A percentile compares a stretch with the other conserved stretches of the same genome.
phyloP scores from a whole-genome alignment of 2,888 invertebrate genomes.

The Tetramorium bicarinatum region DNA sequence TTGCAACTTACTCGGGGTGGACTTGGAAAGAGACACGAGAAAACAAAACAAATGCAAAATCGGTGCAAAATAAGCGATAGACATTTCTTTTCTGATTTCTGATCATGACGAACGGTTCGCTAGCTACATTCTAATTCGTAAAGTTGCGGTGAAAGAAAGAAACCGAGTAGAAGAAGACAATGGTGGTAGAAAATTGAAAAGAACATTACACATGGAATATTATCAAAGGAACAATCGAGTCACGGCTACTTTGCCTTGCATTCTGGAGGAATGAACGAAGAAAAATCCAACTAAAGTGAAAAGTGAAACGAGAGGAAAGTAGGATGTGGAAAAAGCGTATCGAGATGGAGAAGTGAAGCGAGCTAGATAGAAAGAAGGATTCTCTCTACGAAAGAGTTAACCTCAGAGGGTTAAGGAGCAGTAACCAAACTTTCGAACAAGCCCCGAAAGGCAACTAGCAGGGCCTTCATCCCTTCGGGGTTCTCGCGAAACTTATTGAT shows the following conservation, averaged over 20 bases:
- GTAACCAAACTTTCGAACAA: slow-evolving; percentile 48
- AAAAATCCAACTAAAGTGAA: slow-evolving; percentile 5
- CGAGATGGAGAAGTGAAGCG: slow-evolving; percentile 1
- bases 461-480: slow-evolving; percentile 2
- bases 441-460: not conserved
- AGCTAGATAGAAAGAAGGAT: slow-evolving; percentile 6
- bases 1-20: not conserved
- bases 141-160: not conserved
- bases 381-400: slow-evolving; percentile 8
- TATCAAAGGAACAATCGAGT: not conserved
- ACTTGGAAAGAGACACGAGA: not conserved
- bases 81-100: not conserved
- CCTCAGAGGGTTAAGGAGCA: slow-evolving; percentile 15
- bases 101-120: not conserved
- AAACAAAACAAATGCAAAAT: not conserved
- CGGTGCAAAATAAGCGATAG: not conserved
- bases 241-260: not conserved
- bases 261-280: not conserved
- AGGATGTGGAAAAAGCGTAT: not conserved
- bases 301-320: slow-evolving; percentile 12
- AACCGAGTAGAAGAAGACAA: not conserved
- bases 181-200: not conserved
- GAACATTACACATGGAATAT: not conserved
- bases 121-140: not conserved
- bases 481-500: slow-evolving; percentile 49